Evolutionary conservation across 2,113 vertebrate genomes (phyloP).

Genomic region (Trachemys scripta): DNA sequence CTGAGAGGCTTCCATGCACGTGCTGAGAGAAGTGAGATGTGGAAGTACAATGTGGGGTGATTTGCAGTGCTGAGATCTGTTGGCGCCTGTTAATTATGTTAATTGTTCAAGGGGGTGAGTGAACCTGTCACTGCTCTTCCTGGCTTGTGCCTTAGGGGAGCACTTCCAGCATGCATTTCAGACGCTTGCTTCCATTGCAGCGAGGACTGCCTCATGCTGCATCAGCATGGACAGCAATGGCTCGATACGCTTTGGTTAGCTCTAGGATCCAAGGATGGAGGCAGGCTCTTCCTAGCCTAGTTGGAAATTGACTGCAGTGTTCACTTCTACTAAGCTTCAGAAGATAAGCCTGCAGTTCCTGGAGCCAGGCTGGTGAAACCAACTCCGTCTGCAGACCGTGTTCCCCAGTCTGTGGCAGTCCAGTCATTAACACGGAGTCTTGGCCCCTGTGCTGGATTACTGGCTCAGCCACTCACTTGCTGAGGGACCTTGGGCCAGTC

Average conservation of each 20-base stretch:
- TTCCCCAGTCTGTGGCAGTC: neutral
- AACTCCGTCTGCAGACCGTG: neutral
- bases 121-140: neutral
- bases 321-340: fast-evolving
- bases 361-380: neutral
- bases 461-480: neutral
- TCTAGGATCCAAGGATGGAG: neutral
- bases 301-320: fast-evolving
- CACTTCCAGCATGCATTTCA: neutral
- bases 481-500: neutral
- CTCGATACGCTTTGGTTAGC: neutral
- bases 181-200: neutral
- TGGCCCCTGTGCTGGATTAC: neutral
- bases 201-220: too few species aligned
- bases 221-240: neutral
- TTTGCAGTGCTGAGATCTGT: fast-evolving
- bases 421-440: fast-evolving
- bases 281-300: neutral
- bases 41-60: neutral
- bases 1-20: fast-evolving
- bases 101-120: neutral
- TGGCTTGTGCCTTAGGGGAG: neutral
- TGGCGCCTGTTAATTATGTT: neutral
- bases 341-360: neutral
- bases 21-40: neutral